Conservation (phyloP, 2,113 vertebrate genomes). For the Xiphophorus couchianus region DNA sequence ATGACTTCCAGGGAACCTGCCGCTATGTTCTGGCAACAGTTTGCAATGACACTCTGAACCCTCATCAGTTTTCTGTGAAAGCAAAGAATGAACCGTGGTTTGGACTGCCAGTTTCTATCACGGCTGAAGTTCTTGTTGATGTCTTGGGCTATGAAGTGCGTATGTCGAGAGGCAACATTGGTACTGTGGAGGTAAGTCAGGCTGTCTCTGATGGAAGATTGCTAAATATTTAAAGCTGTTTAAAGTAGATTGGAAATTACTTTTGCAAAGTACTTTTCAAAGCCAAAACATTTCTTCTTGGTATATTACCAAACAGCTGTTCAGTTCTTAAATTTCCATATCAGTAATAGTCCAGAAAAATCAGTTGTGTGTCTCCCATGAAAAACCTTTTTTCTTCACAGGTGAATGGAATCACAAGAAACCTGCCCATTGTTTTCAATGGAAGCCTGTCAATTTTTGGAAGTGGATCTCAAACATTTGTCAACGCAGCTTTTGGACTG, state of each 20-base stretch:
- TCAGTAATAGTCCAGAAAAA: no score
- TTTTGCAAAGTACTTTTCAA: no score
- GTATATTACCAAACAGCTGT: background rate
- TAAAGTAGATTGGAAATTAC: no score
- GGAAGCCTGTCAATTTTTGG: slow-evolving; percentile 45
- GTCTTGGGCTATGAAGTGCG: slow-evolving; percentile 58
- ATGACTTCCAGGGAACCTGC: slow-evolving; percentile 71
- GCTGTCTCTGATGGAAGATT: background rate
- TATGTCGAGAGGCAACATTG: slow-evolving; percentile 28
- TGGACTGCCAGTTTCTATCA: slow-evolving; percentile 38
- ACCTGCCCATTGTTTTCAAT: slow-evolving; percentile 56
- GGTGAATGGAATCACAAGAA: slow-evolving; percentile 60
- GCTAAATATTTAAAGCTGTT: background rate
- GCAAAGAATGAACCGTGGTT: slow-evolving; percentile 61
- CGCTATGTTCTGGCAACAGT: slow-evolving; percentile 62
- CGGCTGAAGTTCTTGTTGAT: slow-evolving; percentile 62
- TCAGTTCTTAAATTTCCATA: background rate
- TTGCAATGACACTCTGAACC: slow-evolving; percentile 17
- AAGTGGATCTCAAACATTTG: slow-evolving; percentile 40
- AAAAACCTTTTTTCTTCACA: slow-evolving; percentile 6
- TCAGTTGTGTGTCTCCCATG: background rate
- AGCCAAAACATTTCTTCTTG: no score
- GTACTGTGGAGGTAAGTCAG: slow-evolving; percentile 53
- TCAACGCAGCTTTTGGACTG: slow-evolving; percentile 61
- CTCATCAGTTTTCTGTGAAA: slow-evolving; percentile 64